Conservation (phyloP, 2,888 invertebrate species). For the Yponomeuta evonymella region DNA sequence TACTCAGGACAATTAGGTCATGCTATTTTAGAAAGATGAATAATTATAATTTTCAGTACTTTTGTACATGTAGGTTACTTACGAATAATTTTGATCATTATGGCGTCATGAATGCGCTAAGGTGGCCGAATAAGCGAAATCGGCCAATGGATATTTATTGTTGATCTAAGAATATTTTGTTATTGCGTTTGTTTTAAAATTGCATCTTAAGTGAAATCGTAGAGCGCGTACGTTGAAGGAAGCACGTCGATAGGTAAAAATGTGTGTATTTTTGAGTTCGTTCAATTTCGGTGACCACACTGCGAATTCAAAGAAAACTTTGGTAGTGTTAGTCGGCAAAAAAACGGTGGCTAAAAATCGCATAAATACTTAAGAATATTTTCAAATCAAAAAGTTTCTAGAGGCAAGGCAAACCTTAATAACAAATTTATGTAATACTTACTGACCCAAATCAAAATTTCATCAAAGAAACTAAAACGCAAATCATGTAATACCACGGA, state of each 20-base stretch:
- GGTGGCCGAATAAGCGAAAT: neutral
- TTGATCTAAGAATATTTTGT: neutral
- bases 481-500: neutral
- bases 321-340: too few species aligned
- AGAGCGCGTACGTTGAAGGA: neutral
- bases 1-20: slow-evolving; percentile 1
- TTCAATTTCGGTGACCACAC: neutral
- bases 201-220: neutral
- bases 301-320: too few species aligned
- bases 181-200: neutral
- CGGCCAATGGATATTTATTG: neutral
- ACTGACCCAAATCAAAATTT: neutral
- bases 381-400: neutral
- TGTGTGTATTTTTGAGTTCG: neutral
- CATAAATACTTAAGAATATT: neutral
- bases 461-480: neutral
- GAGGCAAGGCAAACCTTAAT: neutral
- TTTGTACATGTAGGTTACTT: neutral
- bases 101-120: too few species aligned
- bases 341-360: too few species aligned
- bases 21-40: neutral
- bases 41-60: neutral
- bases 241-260: neutral
- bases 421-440: neutral
- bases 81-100: too few species aligned